Evolutionary conservation across 1,140 invertebrate species (phyloP), one percentile per base, ranked within the genome.

Genomic region (Bombyx mandarina): DNA sequence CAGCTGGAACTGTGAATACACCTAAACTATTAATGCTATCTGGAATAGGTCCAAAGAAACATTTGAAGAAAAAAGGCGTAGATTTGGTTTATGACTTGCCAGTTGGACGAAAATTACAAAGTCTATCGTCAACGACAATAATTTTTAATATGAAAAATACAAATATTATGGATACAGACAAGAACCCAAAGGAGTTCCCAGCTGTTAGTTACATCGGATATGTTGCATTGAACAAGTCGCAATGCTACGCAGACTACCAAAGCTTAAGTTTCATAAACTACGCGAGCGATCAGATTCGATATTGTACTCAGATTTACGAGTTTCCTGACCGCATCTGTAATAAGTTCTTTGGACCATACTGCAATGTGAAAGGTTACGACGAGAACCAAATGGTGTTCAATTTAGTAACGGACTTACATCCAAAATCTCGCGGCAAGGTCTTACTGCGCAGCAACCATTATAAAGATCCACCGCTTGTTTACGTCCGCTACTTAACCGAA

Each of bases 51-150:
- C 88, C 90, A 0, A 73, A 65, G 52, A 62, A 86, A 8, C 82
- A 91, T 61, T 71, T 92, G 7, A 43, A 75, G 56, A 54, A 73
- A 26, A 48, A 81, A 6, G 62, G 65, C 6, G 82, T 88, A 9
- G 60, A 65, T 0, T 67, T 86, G 0, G 66, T 88, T 6, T 54
- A 69, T 46, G 86, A 91, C 68, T 73, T 91, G 5, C 90, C 89
- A 0, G 91, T 93, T 0, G 92, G 92, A 0, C 69, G 89, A 44
- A 92, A 92, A 66, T 77, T 93, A 3, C 79, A 89, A 60, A 89
- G 90, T 55, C 90, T 91, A 63, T 68, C 88, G 6, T 54, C 53
- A 45, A 45, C 44, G 22, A 45, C 45, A 26, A 5, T 22, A 43
- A 26, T 58, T 8, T 8, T 53, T 57, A 47, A 62, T 56, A 12